Evolutionary conservation across 2,113 vertebrate species (phyloP), one percentile per base, ranked within the genome.

Genomic region (Aix galericulata): DNA sequence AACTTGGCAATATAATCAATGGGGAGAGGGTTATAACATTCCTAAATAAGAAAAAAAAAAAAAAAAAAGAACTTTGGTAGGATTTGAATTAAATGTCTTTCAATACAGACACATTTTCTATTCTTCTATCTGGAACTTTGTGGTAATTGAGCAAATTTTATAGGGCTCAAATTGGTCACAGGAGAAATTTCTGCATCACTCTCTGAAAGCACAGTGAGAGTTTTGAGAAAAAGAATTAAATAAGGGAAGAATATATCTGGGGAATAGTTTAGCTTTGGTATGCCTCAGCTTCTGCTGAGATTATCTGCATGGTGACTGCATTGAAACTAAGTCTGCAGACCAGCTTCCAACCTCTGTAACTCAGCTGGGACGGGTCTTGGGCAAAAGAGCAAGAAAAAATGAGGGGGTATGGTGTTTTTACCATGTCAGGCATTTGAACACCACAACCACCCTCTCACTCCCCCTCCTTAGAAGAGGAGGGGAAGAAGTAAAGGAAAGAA

Each of bases 71-170:
- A 72, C 48, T 78, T 78, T 18, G 2, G 42, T 52, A 86, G 46
- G 26, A 74, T 91, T 84, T 82, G 59, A 74, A 72, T 21, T 74
- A 91, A 91, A 81, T 78, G 23, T 8, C 27, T 95, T 71, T 95
- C 52, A 93, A 78, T 77, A 78, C 12, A 79, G 73, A 71, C 22
- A 82, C 6, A 53, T 68, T 90, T 93, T 94, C 48, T 8, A 8
- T 31, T 96, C 29, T 77, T 8, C 11, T 90, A 23, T n/a, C 32
- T 17, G 23, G 56, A 27, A 52, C 44, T 90, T 87, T 42, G 60
- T 83, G 69, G 60, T 81, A 93, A 93, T 86, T 64, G 66, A 86
- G 36, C 21, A 86, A 84, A 94, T 92, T 90, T 94, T 90, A 79
- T 82, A 52, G 56, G 42, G 1, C 40, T 2, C 3, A 71, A 94